Percentiles rank a stretch among this genome's conserved stretches.
These are phyloP conservation scores for Antheraea mylitta DNA, from an alignment of 1,140 invertebrate genomes.

Conservation along the genomic window DNA sequence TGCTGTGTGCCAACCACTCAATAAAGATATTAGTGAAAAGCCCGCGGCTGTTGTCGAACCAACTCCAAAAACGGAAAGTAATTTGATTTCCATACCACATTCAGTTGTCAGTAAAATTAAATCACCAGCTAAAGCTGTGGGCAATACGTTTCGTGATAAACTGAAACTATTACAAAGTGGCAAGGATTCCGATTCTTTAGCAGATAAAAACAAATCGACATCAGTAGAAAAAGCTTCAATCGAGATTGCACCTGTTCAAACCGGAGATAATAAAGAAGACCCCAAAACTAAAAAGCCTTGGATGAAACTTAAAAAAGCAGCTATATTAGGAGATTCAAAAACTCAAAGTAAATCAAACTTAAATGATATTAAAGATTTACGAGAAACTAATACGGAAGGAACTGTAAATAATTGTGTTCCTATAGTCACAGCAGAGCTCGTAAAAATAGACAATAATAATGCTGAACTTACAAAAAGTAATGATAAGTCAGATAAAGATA, in stretches of 20 bases:
- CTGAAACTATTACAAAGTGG: slow-evolving; percentile 68
- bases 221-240: slow-evolving; percentile 44
- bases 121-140: slow-evolving; percentile 72
- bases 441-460: slow-evolving; percentile 71
- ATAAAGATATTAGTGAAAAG: slow-evolving; percentile 63
- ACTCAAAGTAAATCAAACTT: slow-evolving; percentile 53
- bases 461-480: slow-evolving; percentile 51
- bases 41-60: slow-evolving; percentile 66
- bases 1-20: slow-evolving; percentile 65
- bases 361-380: slow-evolving; percentile 47
- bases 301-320: slow-evolving; percentile 80
- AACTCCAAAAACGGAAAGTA: slow-evolving; percentile 68
- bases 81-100: slow-evolving; percentile 74
- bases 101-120: slow-evolving; percentile 77
- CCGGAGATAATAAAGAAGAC: slow-evolving; percentile 54
- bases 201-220: slow-evolving; percentile 51
- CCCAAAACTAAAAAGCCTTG: slow-evolving; percentile 74
- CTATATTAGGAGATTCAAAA: slow-evolving; percentile 74
- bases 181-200: slow-evolving; percentile 49
- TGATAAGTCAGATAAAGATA: slow-evolving; percentile 55
- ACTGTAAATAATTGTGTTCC: slow-evolving; percentile 56
- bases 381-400: slow-evolving; percentile 38
- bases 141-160: slow-evolving; percentile 71
- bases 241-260: slow-evolving; percentile 45
- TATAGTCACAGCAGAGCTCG: slow-evolving; percentile 64